Percentiles rank a stretch among this genome's conserved stretches.
These are phyloP conservation scores for Tragelaphus oryx DNA, from an alignment of 2,797 vertebrate species.

Conservation along the genomic window DNA sequence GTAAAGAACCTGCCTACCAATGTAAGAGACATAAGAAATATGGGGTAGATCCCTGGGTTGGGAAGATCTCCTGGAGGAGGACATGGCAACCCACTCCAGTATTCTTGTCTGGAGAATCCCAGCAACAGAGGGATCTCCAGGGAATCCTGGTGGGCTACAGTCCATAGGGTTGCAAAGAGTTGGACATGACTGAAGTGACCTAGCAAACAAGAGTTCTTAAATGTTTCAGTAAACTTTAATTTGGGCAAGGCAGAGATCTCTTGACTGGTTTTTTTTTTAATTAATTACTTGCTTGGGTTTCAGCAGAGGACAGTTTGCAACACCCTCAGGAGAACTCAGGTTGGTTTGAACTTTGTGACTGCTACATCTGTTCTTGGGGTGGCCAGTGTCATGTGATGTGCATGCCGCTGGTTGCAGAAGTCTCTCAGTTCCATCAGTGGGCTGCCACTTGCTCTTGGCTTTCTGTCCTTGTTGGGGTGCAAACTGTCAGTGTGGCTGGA, in stretches of 20 bases:
- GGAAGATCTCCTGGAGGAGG: background rate
- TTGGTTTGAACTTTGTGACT: constrained; percentile 52
- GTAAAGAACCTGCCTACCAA: background rate
- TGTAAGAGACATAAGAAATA: background rate
- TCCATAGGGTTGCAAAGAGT: background rate
- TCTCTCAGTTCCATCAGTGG: background rate
- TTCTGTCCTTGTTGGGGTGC: constrained; percentile 19
- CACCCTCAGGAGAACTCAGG: constrained; percentile 67
- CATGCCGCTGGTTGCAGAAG: constrained; percentile 45
- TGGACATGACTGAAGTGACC: background rate
- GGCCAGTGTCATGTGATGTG: constrained; percentile 31
- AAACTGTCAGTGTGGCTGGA: constrained; percentile 17
- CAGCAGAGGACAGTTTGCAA: constrained; percentile 66
- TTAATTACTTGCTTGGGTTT: constrained; percentile 68
- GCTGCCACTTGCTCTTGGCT: constrained; percentile 41
- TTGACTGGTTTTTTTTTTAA: constrained; percentile 47
- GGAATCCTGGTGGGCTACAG: background rate
- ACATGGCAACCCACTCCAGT: background rate
- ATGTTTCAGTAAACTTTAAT: background rate
- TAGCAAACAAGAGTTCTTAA: background rate
- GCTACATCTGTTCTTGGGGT: background rate
- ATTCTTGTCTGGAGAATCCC: background rate
- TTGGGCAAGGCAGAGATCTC: background rate
- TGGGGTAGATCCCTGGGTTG: background rate
- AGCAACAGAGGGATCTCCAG: background rate